A percentile compares a stretch with the other conserved stretches of the same genome.
These are phyloP conservation scores for Strix uralensis DNA, from an alignment of 2,113 vertebrate genomes.

Conservation along the genomic window DNA sequence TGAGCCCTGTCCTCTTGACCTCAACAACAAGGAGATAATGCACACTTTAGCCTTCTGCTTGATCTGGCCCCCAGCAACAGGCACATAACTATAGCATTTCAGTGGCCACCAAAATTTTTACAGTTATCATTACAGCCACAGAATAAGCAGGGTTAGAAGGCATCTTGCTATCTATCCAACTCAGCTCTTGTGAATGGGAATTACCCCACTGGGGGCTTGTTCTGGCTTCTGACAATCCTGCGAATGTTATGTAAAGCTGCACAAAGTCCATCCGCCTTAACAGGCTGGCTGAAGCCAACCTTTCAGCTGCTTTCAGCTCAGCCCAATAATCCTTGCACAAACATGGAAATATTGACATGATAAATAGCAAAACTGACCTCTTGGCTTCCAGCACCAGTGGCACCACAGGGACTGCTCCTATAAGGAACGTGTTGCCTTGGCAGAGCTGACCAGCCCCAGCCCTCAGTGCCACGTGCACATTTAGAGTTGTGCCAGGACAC, in stretches of 20 bases:
- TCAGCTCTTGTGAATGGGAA: neutral
- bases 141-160: neutral
- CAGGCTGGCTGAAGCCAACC: neutral
- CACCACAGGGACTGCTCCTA: neutral
- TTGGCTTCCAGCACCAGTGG: neutral
- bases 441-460: neutral
- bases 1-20: neutral
- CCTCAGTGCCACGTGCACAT: neutral
- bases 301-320: neutral
- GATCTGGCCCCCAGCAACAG: neutral
- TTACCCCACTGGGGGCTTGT: neutral
- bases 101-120: neutral
- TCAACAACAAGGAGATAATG: neutral
- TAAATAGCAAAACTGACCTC: neutral
- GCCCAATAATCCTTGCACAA: neutral
- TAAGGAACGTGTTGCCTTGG: neutral
- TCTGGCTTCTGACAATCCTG: neutral
- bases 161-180: neutral
- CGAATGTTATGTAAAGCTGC: neutral
- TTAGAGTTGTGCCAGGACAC: neutral
- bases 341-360: neutral
- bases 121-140: neutral
- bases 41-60: neutral
- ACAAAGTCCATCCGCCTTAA: conserved; percentile 18
- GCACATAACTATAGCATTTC: neutral